Base-by-base conservation (phyloP, 2,888 invertebrate genomes). In the Nymphalis urticae region DNA sequence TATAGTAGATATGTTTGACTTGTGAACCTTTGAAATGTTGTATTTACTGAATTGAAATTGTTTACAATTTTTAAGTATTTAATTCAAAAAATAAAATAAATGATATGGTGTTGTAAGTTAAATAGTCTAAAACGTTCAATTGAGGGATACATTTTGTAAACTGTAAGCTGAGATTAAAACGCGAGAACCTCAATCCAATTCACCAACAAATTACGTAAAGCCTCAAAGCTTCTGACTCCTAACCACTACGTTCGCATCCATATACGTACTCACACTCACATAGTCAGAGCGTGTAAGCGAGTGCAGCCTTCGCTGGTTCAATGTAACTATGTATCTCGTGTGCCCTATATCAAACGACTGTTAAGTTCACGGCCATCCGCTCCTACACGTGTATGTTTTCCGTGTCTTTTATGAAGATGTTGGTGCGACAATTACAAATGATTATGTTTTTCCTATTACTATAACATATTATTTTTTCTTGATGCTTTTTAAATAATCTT, bases 151-250 rank as follows among this genome's bases (percentile, higher is more conserved):
- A 80, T 81, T 80, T 82, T 77, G 75, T 79, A 77, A 80, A 77
- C 77, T 80, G 73, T 76, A 75, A 79, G 81, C 77, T 78, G 76
- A 76, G 78, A 77, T 80, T 80, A 82, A 85, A 84, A 76, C 78
- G 79, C 74, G 74, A 76, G 79, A 84, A 80, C 80, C 78, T 82
- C 82, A 84, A 87, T 87, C 80, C 83, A 86, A 88, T 88, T 85
- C 84, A 84, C 80, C 82, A 82, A 82, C 87, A 87, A 89, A 89
- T 90, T 87, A 89, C 87, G 85, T 86, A 89, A 88, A 87, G 84
- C 86, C 82, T 86, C 85, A 86, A 86, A 86, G 88, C 86, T 84
- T 81, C 81, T 83, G 84, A 82, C 81, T 84, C 75, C 80, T 80
- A 80, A 82, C 81, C 79, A 75, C 79, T 76, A 76, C 74, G 73